These are phyloP conservation scores for Dilophus febrilis DNA, from an alignment of 2,888 invertebrate genomes.

Conservation along the genomic window DNA sequence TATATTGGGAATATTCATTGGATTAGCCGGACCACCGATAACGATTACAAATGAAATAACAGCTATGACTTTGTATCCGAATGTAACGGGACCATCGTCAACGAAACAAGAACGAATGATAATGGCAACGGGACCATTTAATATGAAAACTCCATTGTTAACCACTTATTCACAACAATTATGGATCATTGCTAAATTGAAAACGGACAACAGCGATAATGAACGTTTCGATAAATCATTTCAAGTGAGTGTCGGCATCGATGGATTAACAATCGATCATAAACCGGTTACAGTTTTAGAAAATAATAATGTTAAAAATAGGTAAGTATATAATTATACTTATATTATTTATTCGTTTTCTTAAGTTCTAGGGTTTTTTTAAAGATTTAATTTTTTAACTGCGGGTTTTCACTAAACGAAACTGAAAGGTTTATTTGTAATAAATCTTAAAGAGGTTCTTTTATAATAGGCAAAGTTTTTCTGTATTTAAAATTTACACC, in stretches of 20 bases:
- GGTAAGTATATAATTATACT: constrained; percentile 30
- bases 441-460: too few species aligned
- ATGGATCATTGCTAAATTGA: constrained; percentile 77
- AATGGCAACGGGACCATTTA: constrained; percentile 65
- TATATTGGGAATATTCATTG: constrained; percentile 78
- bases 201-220: constrained; percentile 71
- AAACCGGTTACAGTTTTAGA: constrained; percentile 48
- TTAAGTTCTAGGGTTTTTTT: too few species aligned
- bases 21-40: constrained; percentile 52
- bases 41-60: constrained; percentile 37
- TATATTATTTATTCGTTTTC: too few species aligned
- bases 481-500: too few species aligned
- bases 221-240: constrained; percentile 83
- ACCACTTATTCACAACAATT: constrained; percentile 84
- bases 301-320: constrained; percentile 50
- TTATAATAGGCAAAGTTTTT: too few species aligned
- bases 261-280: constrained; percentile 62
- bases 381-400: too few species aligned
- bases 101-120: constrained; percentile 37
- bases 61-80: constrained; percentile 35
- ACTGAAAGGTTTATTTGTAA: too few species aligned
- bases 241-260: constrained; percentile 66
- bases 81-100: constrained; percentile 20
- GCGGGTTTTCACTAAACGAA: too few species aligned
- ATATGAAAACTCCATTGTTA: constrained; percentile 67